Evolutionary conservation across 2,113 vertebrate species (phyloP), one percentile per base, ranked within the genome.

Genomic region (Nannospalax galili): DNA sequence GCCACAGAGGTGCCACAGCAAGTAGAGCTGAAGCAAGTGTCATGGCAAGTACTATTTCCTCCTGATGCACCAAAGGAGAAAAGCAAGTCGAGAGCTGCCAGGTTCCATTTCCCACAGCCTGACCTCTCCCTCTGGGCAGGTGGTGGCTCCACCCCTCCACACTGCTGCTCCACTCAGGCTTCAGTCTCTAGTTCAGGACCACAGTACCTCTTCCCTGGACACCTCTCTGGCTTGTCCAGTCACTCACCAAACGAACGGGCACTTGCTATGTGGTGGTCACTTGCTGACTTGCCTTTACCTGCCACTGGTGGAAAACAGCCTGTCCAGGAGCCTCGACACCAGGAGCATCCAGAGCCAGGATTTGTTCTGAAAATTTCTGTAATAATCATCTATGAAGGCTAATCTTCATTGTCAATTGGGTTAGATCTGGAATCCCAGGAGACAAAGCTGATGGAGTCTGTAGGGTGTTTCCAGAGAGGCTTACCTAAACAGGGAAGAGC

Each of bases 141-240:
- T 26, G 16, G 7, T 11, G 30, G 75, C 62, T 17, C 26, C 84
- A 52, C 17, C 67, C 19, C 73, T 40, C 52, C 62, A 32, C 12
- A 1, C 12, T 10, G 45, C 22, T 4, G 1, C 35, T 78, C 69
- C 32, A 10, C 5, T 32, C 42, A 15, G 6, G 26, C 45, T 1
- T 0, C 24, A 56, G 0, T 28, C 77, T 52, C 77, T 89, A 22
- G n/a, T 2, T 28, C 26, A 32, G 40, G 26, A 48, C n/a, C 2
- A 0, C 0, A 1, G 20, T 11, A 20, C n/a, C 42, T 40, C 72
- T 45, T 90, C n/a, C 42, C 24, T 14, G 3, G 30, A 22, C 0
- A n/a, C 15, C 24, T 11, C 17, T 15, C 56, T 12, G 40, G 40
- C 81, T 42, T n/a, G 20, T 80, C 60, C 52, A 79, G 81, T 26